Conservation (phyloP, 2,888 invertebrate species). For the Apotomis turbidana region DNA sequence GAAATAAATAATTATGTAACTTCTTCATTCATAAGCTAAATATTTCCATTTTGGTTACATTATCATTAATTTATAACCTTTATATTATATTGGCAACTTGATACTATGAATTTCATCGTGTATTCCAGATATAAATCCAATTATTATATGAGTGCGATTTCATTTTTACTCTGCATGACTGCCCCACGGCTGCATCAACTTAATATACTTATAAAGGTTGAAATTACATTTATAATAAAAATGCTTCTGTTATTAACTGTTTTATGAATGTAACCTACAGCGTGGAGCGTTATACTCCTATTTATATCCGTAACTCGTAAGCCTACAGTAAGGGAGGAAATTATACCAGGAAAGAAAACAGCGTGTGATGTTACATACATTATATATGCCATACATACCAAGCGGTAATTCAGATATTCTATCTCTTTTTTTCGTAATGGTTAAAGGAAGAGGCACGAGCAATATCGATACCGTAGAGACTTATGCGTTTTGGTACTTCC, state of each 20-base stretch:
- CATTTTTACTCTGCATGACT: no score
- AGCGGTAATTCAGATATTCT: not conserved
- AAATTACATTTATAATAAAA: not conserved
- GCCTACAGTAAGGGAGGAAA: constrained; percentile 15
- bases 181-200: not conserved
- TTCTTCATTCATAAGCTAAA: no score
- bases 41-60: no score
- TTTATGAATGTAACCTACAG: not conserved
- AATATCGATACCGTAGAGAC: not conserved
- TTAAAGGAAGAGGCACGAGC: not conserved
- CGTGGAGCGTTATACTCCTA: not conserved
- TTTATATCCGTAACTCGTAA: not conserved
- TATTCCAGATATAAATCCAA: no score
- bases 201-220: not conserved
- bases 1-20: no score
- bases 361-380: constrained; percentile 8
- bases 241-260: not conserved
- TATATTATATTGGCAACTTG: no score
- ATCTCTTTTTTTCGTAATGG: not conserved
- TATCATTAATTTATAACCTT: no score
- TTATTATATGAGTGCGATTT: no score
- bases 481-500: not conserved
- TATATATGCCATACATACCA: not conserved
- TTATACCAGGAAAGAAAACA: constrained; percentile 25
- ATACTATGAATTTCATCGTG: no score